Base-by-base conservation (phyloP, 2,797 vertebrate genomes). In the Enoplosus armatus region DNA sequence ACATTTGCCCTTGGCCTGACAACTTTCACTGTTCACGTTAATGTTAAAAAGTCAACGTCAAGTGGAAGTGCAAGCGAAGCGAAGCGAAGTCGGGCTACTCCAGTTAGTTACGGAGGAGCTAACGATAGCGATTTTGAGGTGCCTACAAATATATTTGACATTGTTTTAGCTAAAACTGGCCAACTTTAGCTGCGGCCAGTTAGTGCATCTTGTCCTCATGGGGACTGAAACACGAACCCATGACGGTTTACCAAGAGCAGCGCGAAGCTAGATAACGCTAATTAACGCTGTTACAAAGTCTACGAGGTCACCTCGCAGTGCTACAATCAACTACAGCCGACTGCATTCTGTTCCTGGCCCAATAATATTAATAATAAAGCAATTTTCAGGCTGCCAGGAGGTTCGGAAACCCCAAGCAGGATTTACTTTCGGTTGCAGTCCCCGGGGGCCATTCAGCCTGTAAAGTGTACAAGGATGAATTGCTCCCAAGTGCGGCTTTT, bases 331-430 rank as follows among this genome's bases (percentile, higher is more conserved):
- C 47, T 33, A n/a, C 69, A 37, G 33, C 56, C 60, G 60, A 16
- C 20, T 47, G 33, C 26, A 26, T 27, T 35, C 18, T 53, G 63
- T 27, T 45, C 51, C 31, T 26, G 33, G 26, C 27, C n/a, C 37
- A 27, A 82, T 68, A 47, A 71, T 26, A 58, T 48, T 60, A 81
- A 61, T 75, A 78, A 75, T 39, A 73, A 68, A 53, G 50, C 72
- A 27, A 70, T 84, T 84, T n/a, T 83, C 45, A 60, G n/a, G 35
- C 33, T 24, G 62, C 15, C 67, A 47, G 24, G 45, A 51, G 51
- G 64, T 78, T 26, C n/a, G 48, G 51, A 76, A 73, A 55, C 27
- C 61, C 45, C 60, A 43, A n/a, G 16, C 41, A 69, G 54, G 39
- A 64, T 72, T 77, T 72, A 66, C 33, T 54, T 54, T 76, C 53